Conservation (phyloP, 2,113 vertebrate genomes). For the Pelodiscus sinensis region DNA sequence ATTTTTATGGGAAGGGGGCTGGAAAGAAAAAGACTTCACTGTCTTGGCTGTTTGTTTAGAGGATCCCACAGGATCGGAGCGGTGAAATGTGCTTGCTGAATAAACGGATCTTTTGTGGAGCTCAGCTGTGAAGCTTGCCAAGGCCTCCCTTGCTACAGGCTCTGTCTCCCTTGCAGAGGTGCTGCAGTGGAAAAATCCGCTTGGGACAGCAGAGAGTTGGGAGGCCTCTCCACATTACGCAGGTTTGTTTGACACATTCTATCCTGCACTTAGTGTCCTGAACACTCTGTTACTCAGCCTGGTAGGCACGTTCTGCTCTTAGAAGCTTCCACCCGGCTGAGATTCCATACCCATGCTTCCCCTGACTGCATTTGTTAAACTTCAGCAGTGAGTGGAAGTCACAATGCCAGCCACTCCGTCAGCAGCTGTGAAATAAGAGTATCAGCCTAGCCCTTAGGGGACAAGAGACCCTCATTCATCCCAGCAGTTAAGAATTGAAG, state of each 20-base stretch:
- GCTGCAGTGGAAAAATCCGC: constrained; percentile 32
- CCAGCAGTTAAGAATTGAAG: background rate
- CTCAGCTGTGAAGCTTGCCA: background rate
- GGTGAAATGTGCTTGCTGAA: background rate
- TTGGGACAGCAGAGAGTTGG: background rate
- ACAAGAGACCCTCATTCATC: background rate
- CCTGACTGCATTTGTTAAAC: background rate
- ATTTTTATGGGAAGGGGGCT: background rate
- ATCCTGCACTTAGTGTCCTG: background rate
- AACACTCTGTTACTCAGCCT: background rate
- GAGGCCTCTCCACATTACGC: background rate
- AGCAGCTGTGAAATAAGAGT: accelerated
- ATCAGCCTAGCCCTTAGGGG: background rate
- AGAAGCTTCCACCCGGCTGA: background rate
- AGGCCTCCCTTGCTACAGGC: background rate
- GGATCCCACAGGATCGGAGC: background rate
- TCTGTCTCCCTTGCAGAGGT: background rate
- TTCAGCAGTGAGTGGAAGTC: accelerated
- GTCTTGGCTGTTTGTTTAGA: background rate
- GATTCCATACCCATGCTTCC: background rate
- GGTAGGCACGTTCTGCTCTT: background rate
- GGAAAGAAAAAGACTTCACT: background rate
- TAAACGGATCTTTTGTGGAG: constrained; percentile 19
- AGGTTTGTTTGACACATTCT: constrained; percentile 4
- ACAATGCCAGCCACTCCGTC: accelerated